These are phyloP conservation scores for Erinaceus europaeus DNA, from an alignment of 2,113 vertebrate genomes.

Conservation along the genomic window DNA sequence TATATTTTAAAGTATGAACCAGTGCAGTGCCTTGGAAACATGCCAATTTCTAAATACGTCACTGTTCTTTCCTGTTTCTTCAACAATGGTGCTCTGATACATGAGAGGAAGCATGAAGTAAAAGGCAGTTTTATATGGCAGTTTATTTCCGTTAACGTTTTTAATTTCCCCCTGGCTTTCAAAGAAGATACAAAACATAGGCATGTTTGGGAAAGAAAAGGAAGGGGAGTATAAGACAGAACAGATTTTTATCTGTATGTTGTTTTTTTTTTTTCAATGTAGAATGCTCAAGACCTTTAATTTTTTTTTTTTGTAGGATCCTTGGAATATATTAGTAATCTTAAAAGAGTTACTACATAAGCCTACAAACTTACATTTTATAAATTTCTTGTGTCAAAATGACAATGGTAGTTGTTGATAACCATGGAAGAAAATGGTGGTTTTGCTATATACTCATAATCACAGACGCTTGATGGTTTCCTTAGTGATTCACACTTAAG, in stretches of 20 bases:
- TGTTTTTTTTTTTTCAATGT: slow-evolving; percentile 40
- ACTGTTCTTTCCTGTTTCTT: slow-evolving; percentile 23
- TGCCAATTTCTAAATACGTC: slow-evolving; percentile 27
- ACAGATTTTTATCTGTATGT: slow-evolving; percentile 54
- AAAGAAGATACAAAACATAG: slow-evolving; percentile 41
- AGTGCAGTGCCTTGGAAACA: slow-evolving; percentile 25
- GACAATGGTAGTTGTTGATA: background rate
- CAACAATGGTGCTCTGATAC: slow-evolving; percentile 21
- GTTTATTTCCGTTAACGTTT: slow-evolving; percentile 35
- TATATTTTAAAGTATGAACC: background rate
- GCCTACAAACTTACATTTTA: background rate
- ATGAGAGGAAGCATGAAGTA: slow-evolving; percentile 33
- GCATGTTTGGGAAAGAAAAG: slow-evolving; percentile 37
- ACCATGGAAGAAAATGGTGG: background rate
- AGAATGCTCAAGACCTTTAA: slow-evolving; percentile 26
- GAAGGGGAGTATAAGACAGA: slow-evolving; percentile 44
- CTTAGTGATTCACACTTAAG: background rate
- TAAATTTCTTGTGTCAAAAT: background rate
- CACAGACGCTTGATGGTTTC: background rate
- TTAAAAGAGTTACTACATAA: slow-evolving; percentile 24
- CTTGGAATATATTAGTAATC: slow-evolving; percentile 2
- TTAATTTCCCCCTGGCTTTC: slow-evolving; percentile 9
- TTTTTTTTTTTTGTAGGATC: slow-evolving; percentile 7
- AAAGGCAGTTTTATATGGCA: slow-evolving; percentile 18
- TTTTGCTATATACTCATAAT: slow-evolving; percentile 15